Base-by-base conservation (phyloP, 2,113 vertebrate species). In the Prunella fulvescens region DNA sequence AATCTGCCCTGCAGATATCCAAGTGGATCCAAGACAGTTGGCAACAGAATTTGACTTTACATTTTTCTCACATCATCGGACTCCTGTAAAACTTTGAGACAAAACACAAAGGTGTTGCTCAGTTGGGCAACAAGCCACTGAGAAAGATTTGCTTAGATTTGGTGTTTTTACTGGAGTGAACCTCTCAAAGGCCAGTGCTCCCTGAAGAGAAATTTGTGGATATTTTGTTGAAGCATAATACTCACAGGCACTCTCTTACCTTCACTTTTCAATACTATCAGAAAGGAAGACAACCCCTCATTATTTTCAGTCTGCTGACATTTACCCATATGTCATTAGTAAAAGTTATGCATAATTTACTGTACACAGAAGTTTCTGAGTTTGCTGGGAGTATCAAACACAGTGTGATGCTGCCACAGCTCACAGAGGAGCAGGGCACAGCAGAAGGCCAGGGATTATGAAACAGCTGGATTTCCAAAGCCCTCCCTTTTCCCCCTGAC, bases 41-140 rank as follows among this genome's bases (percentile, higher is more conserved):
- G 81, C 45, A 82, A 80, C 12, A 91, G 62, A 80, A 79, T 82
- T 88, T 86, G 50, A 78, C 67, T 91, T 79, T 40, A 69, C 35
- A 58, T 77, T 88, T 92, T 94, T 80, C 78, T 92, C 74, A 87
- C 19, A 3, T 47, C 57, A 87, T 85, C 44, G 85, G 83, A 85
- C 54, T 72, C 54, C 35, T 62, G 47, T 80, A 91, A 95, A 93
- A 72, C n/a, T 89, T 65, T 42, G 70, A 95, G 85, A 95, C 81
- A 91, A 96, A 95, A 89, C 66, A 96, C 20, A 69, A 67, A 88
- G 54, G 74, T 92, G 77, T 89, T 92, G 79, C 62, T 89, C 90
- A 72, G 81, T 5, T 91, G 71, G 84, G 62, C 95, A 94, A 58
- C 33, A 47, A 69, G 81, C 87, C 84, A 93, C n/a, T 2, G 1